Base-by-base conservation (phyloP, 1,140 invertebrate genomes). In the Varroa destructor region DNA sequence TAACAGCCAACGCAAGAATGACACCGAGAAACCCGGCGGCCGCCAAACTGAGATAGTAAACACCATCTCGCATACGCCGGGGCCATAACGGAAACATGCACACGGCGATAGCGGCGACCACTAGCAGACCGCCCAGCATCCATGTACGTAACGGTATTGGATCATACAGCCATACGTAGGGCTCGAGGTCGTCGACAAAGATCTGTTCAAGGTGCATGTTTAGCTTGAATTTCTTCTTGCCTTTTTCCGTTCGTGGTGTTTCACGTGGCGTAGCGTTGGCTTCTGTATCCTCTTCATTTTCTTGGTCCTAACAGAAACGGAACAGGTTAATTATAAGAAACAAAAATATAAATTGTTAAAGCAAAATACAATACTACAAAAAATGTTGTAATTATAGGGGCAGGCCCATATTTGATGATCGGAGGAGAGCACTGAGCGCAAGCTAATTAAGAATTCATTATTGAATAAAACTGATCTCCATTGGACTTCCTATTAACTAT, bases 161-260 rank as follows among this genome's bases (percentile, higher is more conserved):
- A 80, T 99, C 95, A 82, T 97, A 99, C 72, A 99, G 89, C 97
- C 97, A 99, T 14, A 99, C 95, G 82, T 97, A 99, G 1, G 95
- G 90, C 79, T 84, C 93, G 51, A 88, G 84, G 55, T 88, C 89
- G 81, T 98, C 95, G 2, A 92, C 84, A 82, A 97, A 97, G 75
- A 87, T 80, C 80, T 98, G 93, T 74, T 96, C 89, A 76, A 92
- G 85, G 81, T 96, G 92, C 93, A 97, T 97, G 80, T 97, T 91
- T 12, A 98, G 79, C 56, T 93, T 87, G 71, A 89, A 81, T 78
- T 86, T 86, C 71, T 84, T 83, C 76, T 86, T 85, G 77, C 85
- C 80, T 77, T 82, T 81, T 74, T 78, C 73, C 57, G 55, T 42
- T 70, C 46, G 58, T 55, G n/a, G 71, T 36, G 43, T 72, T 14